Conservation (phyloP, 2,797 vertebrate species). For the Brotogeris chrysoptera region DNA sequence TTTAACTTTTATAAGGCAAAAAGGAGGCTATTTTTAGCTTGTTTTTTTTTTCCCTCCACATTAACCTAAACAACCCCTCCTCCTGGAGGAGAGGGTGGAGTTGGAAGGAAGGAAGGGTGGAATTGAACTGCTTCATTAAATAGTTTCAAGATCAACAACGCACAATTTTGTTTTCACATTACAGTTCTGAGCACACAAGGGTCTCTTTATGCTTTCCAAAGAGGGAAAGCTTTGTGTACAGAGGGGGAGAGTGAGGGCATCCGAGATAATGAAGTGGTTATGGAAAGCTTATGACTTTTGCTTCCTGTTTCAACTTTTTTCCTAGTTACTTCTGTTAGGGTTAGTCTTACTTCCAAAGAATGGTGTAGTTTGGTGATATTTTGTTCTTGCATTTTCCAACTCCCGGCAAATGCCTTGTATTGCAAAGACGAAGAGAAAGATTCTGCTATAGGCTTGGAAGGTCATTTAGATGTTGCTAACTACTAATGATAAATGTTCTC, state of each 20-base stretch:
- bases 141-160: not conserved
- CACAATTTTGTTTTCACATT: not conserved
- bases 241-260: not conserved
- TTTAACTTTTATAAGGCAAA: constrained; percentile 14
- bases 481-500: not conserved
- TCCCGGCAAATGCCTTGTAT: not conserved
- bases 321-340: not conserved
- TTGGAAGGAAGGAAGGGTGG: constrained; percentile 41
- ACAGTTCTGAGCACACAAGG: not conserved
- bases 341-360: not conserved
- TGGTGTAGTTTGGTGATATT: not conserved
- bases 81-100: constrained; percentile 5
- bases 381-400: not conserved
- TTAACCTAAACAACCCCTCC: constrained; percentile 18
- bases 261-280: not conserved
- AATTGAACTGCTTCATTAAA: constrained; percentile 3
- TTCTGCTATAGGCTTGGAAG: not conserved
- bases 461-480: not conserved
- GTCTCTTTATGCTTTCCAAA: not conserved
- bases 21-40: constrained; percentile 26
- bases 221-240: not conserved
- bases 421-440: not conserved
- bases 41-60: rapidly evolving
- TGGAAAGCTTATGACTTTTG: not conserved
- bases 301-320: not conserved